Conservation (phyloP, 2,888 invertebrate species). For the Hirudinaria manillensis region DNA sequence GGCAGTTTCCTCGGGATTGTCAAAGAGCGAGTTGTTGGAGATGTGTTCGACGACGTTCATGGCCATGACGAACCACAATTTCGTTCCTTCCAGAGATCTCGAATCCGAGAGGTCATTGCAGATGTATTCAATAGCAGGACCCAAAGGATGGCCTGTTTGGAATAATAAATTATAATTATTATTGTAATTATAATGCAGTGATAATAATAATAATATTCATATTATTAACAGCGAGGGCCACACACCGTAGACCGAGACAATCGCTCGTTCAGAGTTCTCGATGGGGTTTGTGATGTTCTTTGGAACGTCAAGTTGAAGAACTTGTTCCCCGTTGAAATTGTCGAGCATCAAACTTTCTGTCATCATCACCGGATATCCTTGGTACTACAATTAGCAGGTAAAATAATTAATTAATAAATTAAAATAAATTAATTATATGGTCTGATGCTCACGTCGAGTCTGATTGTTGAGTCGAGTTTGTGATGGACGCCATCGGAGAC, state of each 20-base stretch:
- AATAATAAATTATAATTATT: too few species aligned
- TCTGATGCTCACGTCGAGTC: not conserved
- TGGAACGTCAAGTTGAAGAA: not conserved
- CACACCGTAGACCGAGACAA: not conserved
- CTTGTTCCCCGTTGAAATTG: not conserved
- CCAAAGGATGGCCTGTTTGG: not conserved
- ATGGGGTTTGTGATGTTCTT: conserved; percentile 5
- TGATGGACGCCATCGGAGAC: not conserved
- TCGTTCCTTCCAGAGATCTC: not conserved
- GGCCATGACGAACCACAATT: not conserved
- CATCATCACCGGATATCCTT: not conserved
- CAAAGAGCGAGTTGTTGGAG: not conserved
- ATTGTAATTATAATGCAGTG: too few species aligned
- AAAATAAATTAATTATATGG: not conserved
- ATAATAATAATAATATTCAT: not conserved
- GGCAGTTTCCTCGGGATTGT: not conserved
- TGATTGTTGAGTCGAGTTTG: not conserved
- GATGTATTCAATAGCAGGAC: not conserved
- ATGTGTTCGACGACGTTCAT: not conserved
- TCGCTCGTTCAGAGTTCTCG: not conserved
- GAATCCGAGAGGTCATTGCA: not conserved
- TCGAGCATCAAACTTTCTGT: not conserved
- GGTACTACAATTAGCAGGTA: not conserved
- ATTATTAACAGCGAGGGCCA: too few species aligned
- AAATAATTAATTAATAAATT: too few species aligned